Evolutionary conservation across 2,797 vertebrate species (phyloP).

Genomic region (Clarias fuscus): DNA sequence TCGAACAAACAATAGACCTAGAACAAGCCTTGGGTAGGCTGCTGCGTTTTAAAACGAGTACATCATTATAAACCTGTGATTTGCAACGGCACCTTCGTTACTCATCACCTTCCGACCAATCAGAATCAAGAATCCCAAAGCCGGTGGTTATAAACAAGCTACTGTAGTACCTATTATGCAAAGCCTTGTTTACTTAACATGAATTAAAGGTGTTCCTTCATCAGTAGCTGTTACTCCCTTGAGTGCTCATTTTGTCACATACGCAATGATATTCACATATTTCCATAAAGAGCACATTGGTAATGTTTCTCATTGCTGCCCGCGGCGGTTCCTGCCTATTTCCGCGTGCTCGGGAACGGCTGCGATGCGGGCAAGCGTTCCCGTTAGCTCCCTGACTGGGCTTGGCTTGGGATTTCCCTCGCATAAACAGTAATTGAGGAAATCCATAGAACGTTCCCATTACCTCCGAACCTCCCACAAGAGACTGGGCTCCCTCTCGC

Average conservation of each 20-base stretch:
- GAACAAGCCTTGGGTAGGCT: background rate
- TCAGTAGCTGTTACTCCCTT: background rate
- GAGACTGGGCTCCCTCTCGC: constrained; percentile 7
- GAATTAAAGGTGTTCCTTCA: background rate
- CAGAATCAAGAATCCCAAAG: background rate
- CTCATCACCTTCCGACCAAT: background rate
- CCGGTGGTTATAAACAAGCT: background rate
- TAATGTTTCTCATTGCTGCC: background rate
- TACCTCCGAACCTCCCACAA: constrained; percentile 28
- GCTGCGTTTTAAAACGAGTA: background rate
- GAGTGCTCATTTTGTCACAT: background rate
- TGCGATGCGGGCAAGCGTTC: constrained; percentile 52
- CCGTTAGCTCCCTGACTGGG: constrained; percentile 50
- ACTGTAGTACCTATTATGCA: no score
- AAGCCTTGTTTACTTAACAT: background rate
- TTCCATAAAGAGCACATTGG: constrained; percentile 1
- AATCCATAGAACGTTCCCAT: constrained; percentile 51
- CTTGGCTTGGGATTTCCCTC: constrained; percentile 54
- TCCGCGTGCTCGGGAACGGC: constrained; percentile 32
- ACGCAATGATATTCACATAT: background rate
- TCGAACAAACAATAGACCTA: background rate
- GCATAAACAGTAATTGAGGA: constrained; percentile 59
- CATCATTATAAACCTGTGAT: background rate
- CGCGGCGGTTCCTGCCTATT: constrained; percentile 46
- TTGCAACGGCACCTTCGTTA: background rate